phyloP scores from a whole-genome alignment of 2,888 invertebrate species.

The Sabatieria punctata region DNA sequence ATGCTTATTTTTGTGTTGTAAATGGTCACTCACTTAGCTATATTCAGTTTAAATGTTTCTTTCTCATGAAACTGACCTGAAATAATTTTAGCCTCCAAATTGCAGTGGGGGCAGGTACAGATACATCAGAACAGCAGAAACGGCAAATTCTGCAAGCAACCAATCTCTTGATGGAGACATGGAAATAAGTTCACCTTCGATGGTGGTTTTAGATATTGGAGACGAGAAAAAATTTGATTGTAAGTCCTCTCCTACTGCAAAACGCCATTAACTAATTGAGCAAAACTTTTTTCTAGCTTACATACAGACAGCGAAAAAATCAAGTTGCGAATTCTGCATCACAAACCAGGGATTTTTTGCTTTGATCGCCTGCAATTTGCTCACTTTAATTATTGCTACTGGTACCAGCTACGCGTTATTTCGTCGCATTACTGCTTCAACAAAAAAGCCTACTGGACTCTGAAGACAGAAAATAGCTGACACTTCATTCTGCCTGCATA shows the following conservation, averaged over 20 bases:
- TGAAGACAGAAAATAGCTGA: too few species aligned
- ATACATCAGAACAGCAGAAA: not conserved
- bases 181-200: not conserved
- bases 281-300: not conserved
- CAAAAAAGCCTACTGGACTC: too few species aligned
- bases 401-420: too few species aligned
- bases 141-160: not conserved
- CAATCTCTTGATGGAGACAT: not conserved
- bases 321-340: not conserved
- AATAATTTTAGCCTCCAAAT: conserved; percentile 5
- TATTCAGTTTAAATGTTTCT: too few species aligned
- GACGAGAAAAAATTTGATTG: conserved; percentile 2
- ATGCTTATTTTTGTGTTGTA: not conserved
- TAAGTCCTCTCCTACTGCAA: not conserved
- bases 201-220: not conserved
- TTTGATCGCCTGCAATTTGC: not conserved
- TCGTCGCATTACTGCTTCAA: too few species aligned
- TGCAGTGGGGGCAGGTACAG: not conserved
- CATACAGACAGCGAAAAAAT: not conserved
- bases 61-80: too few species aligned
- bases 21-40: too few species aligned
- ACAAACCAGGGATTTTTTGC: not conserved
- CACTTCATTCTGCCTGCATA: too few species aligned
- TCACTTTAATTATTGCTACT: not conserved
- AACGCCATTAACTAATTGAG: not conserved